These are phyloP conservation scores for Archocentrus centrarchus DNA, from an alignment of 2,113 vertebrate genomes.

Conservation along the genomic window DNA sequence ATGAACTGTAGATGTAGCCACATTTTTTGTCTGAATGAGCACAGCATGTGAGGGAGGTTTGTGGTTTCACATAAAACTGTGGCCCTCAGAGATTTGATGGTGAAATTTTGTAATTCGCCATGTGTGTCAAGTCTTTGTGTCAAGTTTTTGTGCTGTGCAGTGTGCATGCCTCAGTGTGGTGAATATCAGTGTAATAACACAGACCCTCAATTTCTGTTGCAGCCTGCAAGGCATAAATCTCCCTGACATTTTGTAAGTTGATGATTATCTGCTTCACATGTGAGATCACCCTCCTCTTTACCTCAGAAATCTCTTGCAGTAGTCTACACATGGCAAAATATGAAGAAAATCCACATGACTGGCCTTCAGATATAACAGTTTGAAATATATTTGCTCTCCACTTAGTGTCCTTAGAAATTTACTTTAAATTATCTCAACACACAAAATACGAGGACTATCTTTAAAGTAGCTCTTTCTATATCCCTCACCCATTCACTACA, in stretches of 20 bases:
- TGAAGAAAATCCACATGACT: neutral
- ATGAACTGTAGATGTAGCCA: neutral
- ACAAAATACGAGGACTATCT: neutral
- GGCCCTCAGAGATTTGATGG: neutral
- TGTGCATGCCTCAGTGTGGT: neutral
- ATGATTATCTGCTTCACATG: neutral
- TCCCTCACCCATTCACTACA: neutral
- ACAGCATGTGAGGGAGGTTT: neutral
- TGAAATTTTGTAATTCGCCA: neutral
- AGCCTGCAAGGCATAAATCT: slow-evolving; percentile 74
- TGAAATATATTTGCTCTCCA: neutral
- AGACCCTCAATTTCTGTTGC: slow-evolving; percentile 40
- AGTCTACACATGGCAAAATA: neutral
- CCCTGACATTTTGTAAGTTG: slow-evolving; percentile 77
- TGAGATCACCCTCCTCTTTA: neutral
- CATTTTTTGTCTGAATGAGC: neutral
- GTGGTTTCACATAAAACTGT: slow-evolving; percentile 13
- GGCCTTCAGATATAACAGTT: neutral
- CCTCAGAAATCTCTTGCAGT: neutral
- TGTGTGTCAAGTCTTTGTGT: slow-evolving; percentile 13
- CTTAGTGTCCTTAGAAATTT: neutral
- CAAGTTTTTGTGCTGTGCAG: slow-evolving; percentile 21
- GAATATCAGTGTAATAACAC: neutral
- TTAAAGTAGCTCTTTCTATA: neutral
- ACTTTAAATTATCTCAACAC: neutral